Evolutionary conservation across 37 sponge, comb jelly and placozoan species (phyloP), one percentile per base, ranked within the genome.

Genomic region (Bolinopsis microptera): DNA sequence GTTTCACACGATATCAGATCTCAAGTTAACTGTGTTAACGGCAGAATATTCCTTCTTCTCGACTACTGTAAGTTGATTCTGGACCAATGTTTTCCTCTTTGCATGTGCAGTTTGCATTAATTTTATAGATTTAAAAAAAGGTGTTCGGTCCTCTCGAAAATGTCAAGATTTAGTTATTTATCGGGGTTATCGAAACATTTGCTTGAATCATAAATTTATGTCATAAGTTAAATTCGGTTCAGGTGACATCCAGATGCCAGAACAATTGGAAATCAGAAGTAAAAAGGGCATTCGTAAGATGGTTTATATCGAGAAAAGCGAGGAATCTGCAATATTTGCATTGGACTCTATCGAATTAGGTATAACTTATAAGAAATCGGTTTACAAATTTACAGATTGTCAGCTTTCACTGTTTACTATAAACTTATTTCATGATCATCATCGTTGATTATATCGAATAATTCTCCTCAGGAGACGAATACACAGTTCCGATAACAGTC

Each of bases 381-480:
- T 48, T 5, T 48, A 18, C 13, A 48, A 13, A 18, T 18, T 48
- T 48, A 13, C 5, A 48, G 61, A 48, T 48, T 18, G 61, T 48
- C 5, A 13, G 61, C 61, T 48, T 5, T 18, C 13, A 48, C 9
- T 13, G 9, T 48, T 18, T 48, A 48, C 9, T 13, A 48, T 48
- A 48, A 48, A 5, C 61, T 48, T 5, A 48, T 48, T 48, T 13
- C 61, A 18, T 13, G 13, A 48, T 48, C 61, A 48, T 48, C 13
- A 48, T 48, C 61, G n/a, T n/a, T n/a, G n/a, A 48, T 48, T 48
- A 48, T 48, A 48, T 48, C 61, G n/a, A n/a, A 48, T 48, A 48
- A 48, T 48, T 48, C n/a, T 21, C 80, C 36, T 39, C 61, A 86
- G 90, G 61, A n/a, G 90, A 86, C 90, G 41, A 39, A 25, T 41